Conservation (phyloP, 1,140 invertebrate species). For the Solenopsis invicta region DNA sequence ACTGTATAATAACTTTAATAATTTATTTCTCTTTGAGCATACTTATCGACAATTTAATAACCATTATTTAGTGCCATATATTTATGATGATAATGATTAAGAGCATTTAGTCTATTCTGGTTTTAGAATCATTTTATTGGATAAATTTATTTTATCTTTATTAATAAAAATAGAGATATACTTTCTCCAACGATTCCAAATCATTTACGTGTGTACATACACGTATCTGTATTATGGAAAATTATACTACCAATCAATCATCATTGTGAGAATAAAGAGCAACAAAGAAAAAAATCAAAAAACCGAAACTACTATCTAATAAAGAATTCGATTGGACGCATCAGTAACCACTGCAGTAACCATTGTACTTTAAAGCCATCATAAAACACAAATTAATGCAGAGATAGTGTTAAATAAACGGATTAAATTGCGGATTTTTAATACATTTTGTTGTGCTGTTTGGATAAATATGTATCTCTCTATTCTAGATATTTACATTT, state of each 20-base stretch:
- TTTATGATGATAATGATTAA: not conserved
- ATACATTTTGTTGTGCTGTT: too few relatives aligned
- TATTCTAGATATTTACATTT: too few relatives aligned
- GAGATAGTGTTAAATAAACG: too few relatives aligned
- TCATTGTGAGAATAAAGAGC: not conserved
- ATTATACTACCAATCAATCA: not conserved
- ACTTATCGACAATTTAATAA: not conserved
- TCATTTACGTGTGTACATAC: not conserved
- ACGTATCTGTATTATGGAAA: not conserved
- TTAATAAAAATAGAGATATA: not conserved
- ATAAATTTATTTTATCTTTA: not conserved
- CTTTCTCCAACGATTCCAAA: not conserved
- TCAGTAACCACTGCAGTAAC: too few relatives aligned
- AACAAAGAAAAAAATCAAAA: not conserved
- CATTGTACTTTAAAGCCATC: too few relatives aligned
- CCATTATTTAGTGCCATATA: not conserved
- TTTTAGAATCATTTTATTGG: not conserved
- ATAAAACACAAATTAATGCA: too few relatives aligned
- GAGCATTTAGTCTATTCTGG: not conserved
- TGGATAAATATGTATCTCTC: too few relatives aligned
- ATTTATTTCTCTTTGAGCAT: not conserved
- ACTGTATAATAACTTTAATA: conserved; percentile 2
- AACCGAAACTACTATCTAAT: not conserved
- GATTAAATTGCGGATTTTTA: too few relatives aligned
- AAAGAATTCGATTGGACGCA: too few relatives aligned